A percentile compares a stretch with the other conserved stretches of the same genome.
Conservation (phyloP, 1,140 invertebrate genomes). For the Parasteatoda tepidariorum region DNA sequence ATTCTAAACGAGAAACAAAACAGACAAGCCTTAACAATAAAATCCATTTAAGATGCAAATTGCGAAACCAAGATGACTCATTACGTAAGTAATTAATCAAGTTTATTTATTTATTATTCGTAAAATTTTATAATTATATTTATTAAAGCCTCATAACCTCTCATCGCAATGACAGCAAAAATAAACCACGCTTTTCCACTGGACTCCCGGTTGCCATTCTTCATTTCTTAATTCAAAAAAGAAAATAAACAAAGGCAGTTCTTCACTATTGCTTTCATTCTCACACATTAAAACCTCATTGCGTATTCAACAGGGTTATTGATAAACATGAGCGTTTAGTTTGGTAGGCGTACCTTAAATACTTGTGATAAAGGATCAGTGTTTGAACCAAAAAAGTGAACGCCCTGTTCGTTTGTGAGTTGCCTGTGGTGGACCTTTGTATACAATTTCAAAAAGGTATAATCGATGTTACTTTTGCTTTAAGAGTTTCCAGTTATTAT, state of each 20-base stretch:
- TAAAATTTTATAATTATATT: no score
- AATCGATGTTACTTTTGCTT: neutral
- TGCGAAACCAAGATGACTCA: no score
- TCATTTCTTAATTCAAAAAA: no score
- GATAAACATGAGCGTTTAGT: constrained; percentile 11
- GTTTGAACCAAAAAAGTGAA: neutral
- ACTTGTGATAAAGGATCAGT: constrained; percentile 17
- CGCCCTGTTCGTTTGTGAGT: constrained; percentile 18
- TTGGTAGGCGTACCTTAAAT: constrained; percentile 2
- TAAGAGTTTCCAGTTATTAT: neutral
- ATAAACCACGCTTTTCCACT: no score
- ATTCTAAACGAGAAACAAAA: no score
- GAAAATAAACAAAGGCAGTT: neutral
- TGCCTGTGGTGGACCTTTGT: neutral
- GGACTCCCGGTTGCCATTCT: no score
- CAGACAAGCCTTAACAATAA: no score
- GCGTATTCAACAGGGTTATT: constrained; percentile 6
- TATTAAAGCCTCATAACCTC: no score
- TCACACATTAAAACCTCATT: constrained; percentile 17
- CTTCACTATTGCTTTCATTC: neutral
- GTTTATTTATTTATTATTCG: no score
- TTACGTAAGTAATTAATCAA: no score
- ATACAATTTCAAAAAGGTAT: neutral
- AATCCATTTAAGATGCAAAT: no score
- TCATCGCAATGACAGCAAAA: no score